A percentile compares a stretch with the other conserved stretches of the same genome.
These are phyloP conservation scores for Craseonycteris thonglongyai DNA, from an alignment of 2,113 vertebrate genomes.

Conservation along the genomic window DNA sequence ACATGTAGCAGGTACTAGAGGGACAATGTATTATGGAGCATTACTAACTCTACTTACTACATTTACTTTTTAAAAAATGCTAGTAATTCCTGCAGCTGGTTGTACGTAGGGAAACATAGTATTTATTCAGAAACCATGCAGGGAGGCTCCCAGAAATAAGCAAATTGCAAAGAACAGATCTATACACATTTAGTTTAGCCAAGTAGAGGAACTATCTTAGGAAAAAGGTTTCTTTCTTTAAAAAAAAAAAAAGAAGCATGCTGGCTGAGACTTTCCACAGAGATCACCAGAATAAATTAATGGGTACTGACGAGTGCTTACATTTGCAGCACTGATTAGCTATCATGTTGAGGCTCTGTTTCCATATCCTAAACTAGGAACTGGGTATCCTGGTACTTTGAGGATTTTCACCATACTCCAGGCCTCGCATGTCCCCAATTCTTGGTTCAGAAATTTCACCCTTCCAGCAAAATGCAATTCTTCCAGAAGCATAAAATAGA, in stretches of 20 bases:
- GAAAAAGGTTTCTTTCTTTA: not conserved
- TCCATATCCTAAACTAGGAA: not conserved
- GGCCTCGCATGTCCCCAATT: not conserved
- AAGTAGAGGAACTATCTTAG: not conserved
- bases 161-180: not conserved
- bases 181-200: not conserved
- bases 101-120: not conserved
- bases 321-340: not conserved
- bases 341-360: not conserved
- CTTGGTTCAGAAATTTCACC: not conserved
- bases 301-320: not conserved
- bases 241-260: not conserved
- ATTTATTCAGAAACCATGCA: not conserved
- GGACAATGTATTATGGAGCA: not conserved
- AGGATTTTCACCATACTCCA: not conserved
- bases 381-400: not conserved
- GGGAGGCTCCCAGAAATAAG: not conserved
- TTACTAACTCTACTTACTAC: not conserved
- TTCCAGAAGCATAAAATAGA: not conserved
- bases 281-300: not conserved
- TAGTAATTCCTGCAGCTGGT: not conserved
- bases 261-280: not conserved
- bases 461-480: not conserved
- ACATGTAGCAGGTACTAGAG: not conserved
- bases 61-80: not conserved